A percentile compares a stretch with the other conserved stretches of the same genome.
These are phyloP conservation scores for Todiramphus chloris DNA, from an alignment of 2,113 vertebrate species.

Conservation along the genomic window DNA sequence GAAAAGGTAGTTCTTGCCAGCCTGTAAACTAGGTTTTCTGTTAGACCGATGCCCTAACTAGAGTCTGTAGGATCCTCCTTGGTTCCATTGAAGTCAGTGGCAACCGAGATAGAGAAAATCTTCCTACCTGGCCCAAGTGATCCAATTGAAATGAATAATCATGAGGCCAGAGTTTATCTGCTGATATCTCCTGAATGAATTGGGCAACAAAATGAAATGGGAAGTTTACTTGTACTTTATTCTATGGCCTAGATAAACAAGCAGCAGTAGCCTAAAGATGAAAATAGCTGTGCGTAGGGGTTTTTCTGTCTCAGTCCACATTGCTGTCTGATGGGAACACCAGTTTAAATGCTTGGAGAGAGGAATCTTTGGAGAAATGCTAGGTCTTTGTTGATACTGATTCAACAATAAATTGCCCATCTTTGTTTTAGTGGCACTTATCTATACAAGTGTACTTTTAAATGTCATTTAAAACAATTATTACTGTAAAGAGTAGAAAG, in stretches of 20 bases:
- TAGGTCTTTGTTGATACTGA: not conserved
- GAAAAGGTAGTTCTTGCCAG: not conserved
- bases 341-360: not conserved
- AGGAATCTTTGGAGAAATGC: not conserved
- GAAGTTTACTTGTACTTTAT: not conserved
- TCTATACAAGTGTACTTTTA: not conserved
- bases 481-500: not conserved
- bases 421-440: not conserved
- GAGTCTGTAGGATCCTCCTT: not conserved
- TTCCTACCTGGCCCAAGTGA: not conserved
- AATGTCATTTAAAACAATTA: not conserved
- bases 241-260: not conserved
- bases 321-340: not conserved
- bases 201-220: not conserved
- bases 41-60: not conserved
- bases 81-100: not conserved
- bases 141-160: not conserved
- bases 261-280: not conserved
- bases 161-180: not conserved
- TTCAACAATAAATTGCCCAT: not conserved
- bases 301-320: not conserved
- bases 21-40: not conserved
- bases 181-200: not conserved
- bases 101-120: not conserved
- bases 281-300: not conserved